Evolutionary conservation across 2,113 vertebrate genomes (phyloP), one percentile per base, ranked within the genome.

Genomic region (Corydoras maculifer): DNA sequence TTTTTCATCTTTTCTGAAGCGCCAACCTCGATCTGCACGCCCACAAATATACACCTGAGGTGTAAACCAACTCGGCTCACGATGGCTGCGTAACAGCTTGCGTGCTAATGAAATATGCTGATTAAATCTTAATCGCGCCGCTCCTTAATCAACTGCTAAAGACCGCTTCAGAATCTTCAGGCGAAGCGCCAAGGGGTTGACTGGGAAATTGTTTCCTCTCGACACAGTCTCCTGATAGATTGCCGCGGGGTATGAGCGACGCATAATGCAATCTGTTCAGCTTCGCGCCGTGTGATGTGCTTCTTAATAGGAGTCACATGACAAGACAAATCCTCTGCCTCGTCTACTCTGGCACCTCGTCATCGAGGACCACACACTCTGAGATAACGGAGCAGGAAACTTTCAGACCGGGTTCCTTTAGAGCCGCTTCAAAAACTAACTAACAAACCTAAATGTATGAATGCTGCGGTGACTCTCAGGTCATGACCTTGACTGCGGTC

Each of bases 101-200:
- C 30, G 48, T 61, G 63, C 35, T 66, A 73, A 73, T 73, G 71
- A 73, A 73, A 66, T 66, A 73, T 66, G 71, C 66, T 73, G 71
- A 73, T 73, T 73, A 73, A 73, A 73, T 73, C 71, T 73, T 73
- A 73, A 73, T 73, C 71, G 57, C 48, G n/a, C 71, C 49, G 63
- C 71, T 73, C 66, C 71, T 73, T 73, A 73, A 73, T 73, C 71
- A 73, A 66, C 71, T 73, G 71, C 25, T 73, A 73, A 73, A 73
- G 63, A 73, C 57, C 60, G 55, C 70, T 59, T 51, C 70, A 35
- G 54, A 65, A 73, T 73, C 66, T 73, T 54, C 35, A 43, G 35
- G 35, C 35, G 35, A 43, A 43, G 7, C 13, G 51, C 53, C 58
- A 32, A 48, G 50, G 15, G 57, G 72, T 15, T 51, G 11, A 58